phyloP scores from a whole-genome alignment of 2,113 vertebrate species.

The Scortum barcoo region DNA sequence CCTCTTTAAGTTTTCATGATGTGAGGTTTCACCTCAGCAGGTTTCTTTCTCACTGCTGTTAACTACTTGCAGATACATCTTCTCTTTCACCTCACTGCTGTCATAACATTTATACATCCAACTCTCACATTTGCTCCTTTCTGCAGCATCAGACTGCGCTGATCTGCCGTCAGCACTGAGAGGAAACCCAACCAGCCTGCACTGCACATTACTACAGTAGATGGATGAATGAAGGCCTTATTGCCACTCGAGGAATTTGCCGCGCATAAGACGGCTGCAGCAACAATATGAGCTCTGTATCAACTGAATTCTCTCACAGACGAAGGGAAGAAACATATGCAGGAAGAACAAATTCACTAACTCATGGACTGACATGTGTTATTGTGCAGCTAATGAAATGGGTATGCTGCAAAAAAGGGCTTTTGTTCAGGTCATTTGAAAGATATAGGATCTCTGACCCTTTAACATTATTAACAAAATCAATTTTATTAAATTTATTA shows the following conservation, averaged over 20 bases:
- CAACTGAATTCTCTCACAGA: neutral
- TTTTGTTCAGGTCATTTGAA: neutral
- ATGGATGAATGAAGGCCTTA: conserved; percentile 19
- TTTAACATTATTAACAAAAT: neutral
- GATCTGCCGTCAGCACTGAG: neutral
- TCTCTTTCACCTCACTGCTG: neutral
- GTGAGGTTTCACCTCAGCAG: neutral
- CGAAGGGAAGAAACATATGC: neutral
- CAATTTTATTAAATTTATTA: neutral
- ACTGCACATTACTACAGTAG: neutral
- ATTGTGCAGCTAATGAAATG: neutral
- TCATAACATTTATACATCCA: neutral
- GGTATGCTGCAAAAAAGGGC: neutral
- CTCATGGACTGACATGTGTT: neutral
- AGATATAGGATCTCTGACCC: neutral
- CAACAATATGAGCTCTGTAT: conserved; percentile 31
- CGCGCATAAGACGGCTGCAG: neutral
- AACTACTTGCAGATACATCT: neutral
- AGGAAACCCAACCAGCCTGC: neutral
- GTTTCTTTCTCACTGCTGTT: neutral
- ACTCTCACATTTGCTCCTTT: neutral
- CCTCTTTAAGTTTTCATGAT: neutral
- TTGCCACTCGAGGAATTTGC: conserved; percentile 1
- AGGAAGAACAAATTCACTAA: neutral
- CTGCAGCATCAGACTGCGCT: neutral